Percentiles rank a stretch among this genome's conserved stretches.
These are phyloP conservation scores for Loriculus beryllinus DNA, from an alignment of 2,797 vertebrate species.

Conservation along the genomic window DNA sequence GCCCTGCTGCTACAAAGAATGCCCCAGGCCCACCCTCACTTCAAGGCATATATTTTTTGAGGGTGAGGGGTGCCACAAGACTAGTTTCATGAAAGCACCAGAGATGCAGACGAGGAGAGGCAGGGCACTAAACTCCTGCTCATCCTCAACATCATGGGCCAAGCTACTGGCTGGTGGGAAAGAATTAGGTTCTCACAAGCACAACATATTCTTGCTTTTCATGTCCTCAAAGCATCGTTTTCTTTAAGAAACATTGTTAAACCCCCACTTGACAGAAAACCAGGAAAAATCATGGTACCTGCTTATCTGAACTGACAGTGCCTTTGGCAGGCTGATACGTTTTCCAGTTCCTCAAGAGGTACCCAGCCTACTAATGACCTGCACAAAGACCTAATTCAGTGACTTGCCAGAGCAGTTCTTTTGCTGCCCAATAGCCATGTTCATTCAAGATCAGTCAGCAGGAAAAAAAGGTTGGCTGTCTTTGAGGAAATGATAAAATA, in stretches of 20 bases:
- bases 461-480: background rate
- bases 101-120: background rate
- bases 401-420: background rate
- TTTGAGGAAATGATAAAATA: background rate
- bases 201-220: background rate
- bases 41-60: background rate
- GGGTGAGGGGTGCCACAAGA: background rate
- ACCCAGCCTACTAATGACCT: background rate
- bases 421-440: background rate
- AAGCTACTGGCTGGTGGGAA: background rate
- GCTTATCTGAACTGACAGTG: background rate
- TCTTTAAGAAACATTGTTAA: constrained; percentile 1
- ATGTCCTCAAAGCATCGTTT: background rate
- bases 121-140: background rate
- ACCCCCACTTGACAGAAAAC: background rate
- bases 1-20: background rate
- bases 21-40: background rate
- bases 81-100: background rate
- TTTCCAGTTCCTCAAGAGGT: background rate
- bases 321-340: background rate
- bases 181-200: background rate
- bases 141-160: background rate
- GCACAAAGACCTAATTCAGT: background rate
- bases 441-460: background rate
- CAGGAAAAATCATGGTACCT: background rate